phyloP scores from a whole-genome alignment of 2,888 invertebrate genomes.

The Dryadula phaetusa region DNA sequence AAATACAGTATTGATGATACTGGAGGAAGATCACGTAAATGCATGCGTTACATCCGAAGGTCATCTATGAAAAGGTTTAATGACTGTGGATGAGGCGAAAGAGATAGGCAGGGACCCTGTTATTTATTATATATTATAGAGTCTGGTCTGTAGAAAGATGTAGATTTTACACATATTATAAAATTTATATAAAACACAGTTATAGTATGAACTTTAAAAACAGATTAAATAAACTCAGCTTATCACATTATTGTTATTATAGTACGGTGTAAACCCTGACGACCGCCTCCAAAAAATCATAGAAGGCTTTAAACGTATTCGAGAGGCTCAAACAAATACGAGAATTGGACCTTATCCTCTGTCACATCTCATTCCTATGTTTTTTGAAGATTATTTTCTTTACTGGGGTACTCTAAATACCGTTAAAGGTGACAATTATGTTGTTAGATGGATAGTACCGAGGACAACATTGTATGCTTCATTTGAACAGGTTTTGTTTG shows the following conservation, averaged over 20 bases:
- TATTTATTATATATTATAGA: too few relatives aligned
- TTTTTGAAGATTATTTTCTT: slow-evolving; percentile 85
- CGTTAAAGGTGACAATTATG: slow-evolving; percentile 65
- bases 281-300: slow-evolving; percentile 67
- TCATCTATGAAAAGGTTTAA: too few relatives aligned
- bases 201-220: background rate
- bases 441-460: slow-evolving; percentile 86
- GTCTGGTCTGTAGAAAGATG: too few relatives aligned
- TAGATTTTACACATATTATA: too few relatives aligned
- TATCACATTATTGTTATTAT: too few relatives aligned
- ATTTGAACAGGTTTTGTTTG: slow-evolving; percentile 79
- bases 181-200: slow-evolving; percentile 9
- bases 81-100: too few relatives aligned
- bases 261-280: slow-evolving; percentile 80
- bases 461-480: slow-evolving; percentile 84
- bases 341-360: slow-evolving; percentile 81
- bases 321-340: slow-evolving; percentile 75
- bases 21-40: too few relatives aligned
- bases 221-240: background rate
- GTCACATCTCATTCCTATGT: slow-evolving; percentile 79
- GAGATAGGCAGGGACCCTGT: too few relatives aligned
- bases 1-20: too few relatives aligned
- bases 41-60: too few relatives aligned
- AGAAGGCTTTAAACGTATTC: slow-evolving; percentile 78
- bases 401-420: slow-evolving; percentile 86